Percentiles rank a stretch among this genome's conserved stretches.
phyloP scores from a whole-genome alignment of 2,113 vertebrate species.

The Tragelaphus scriptus region DNA sequence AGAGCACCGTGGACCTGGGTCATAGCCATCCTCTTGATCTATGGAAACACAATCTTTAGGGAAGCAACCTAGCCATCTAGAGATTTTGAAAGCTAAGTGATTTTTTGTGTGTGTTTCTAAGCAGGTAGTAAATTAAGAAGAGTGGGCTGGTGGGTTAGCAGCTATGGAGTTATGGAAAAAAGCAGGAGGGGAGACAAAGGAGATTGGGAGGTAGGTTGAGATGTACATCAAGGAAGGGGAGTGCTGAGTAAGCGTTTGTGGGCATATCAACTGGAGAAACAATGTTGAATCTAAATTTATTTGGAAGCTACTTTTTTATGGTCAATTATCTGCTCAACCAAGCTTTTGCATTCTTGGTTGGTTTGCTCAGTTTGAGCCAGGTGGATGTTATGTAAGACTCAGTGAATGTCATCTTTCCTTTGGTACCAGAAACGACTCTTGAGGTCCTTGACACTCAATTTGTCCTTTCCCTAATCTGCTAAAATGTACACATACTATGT shows the following conservation, averaged over 20 bases:
- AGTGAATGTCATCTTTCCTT: constrained; percentile 43
- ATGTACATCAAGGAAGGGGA: background rate
- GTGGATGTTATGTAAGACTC: constrained; percentile 27
- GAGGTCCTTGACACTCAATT: background rate
- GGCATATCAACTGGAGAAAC: background rate
- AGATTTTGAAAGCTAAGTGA: background rate
- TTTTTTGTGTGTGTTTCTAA: background rate
- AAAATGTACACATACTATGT: background rate
- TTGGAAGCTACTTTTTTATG: constrained; percentile 53
- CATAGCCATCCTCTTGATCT: background rate
- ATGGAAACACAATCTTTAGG: background rate
- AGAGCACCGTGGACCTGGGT: rapidly evolving
- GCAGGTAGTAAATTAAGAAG: background rate
- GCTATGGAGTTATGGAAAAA: background rate
- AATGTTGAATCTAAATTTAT: constrained; percentile 17
- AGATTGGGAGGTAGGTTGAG: background rate
- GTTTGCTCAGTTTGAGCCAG: constrained; percentile 18
- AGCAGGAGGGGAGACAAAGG: background rate
- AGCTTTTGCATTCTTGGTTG: constrained; percentile 33
- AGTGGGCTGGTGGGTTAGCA: background rate
- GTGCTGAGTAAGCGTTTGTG: background rate
- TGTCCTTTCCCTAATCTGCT: background rate
- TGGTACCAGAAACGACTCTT: background rate
- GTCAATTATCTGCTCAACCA: constrained; percentile 39
- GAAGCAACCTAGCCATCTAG: background rate